Base-by-base conservation (phyloP, 2,888 invertebrate species). In the Yponomeuta sedellus region DNA sequence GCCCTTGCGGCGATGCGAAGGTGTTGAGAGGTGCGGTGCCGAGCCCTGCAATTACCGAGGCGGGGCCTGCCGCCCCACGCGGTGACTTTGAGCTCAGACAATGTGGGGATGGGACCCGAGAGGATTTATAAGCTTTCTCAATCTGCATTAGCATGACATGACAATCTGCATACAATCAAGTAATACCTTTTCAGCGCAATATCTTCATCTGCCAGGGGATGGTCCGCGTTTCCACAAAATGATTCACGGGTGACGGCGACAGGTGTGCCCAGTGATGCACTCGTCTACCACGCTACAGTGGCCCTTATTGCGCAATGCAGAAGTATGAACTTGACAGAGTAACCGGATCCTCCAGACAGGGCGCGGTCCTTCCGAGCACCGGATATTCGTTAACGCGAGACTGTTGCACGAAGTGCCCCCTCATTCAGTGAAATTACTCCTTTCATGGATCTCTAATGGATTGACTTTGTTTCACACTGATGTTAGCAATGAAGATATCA, bases 1-100 rank as follows among this genome's bases (percentile, higher is more conserved):
- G 44, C 12, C 44, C 44, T 52, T 16, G 44, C 44, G 44, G 44
- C 44, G 16, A 16, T 5, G 59, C 22, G 59, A 20, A 59, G 59
- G 22, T 0, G 20, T 20, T 12, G 16, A 52, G 5, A 59, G 5
- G 59, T 1, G 59, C 11, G 12, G 59, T 12, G 19, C 2, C 10
- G 57, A 57, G 59, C 59, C 59, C 59, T 6, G 59, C 59, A 25
- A 59, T 59, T 59, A 59, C 59, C 59, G 59, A 20, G 59, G 59
- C 59, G 59, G 59, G n/a, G 59, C 44, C 44, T 52, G 8, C 44
- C 44, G 44, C 44, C 44, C 44, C 2, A 16, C 44, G 44, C 16
- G 44, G 44, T 8, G 44, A 52, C 44, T 52, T 52, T 16, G 16
- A 52, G 44, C 44, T 12, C 44, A 52, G 3, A 52, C 44, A 52